A percentile compares a stretch with the other conserved stretches of the same genome.
Evolutionary conservation across 2,113 vertebrate genomes (phyloP).

Genomic region (Edolisoma coerulescens): DNA sequence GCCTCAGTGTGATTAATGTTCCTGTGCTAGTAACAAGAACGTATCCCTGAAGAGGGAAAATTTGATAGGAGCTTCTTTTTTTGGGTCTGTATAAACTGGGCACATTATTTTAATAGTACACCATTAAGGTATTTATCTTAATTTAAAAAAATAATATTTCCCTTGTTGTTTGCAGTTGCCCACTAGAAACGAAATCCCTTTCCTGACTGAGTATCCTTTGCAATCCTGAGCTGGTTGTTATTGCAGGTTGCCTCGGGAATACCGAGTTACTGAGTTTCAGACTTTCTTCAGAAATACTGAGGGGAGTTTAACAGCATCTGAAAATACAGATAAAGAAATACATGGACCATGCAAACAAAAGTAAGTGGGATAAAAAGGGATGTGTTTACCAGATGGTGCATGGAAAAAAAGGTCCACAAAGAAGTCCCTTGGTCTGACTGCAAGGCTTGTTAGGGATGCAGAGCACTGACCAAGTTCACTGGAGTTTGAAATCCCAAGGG

Average conservation of each 20-base stretch:
- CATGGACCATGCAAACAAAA: slow-evolving; percentile 33
- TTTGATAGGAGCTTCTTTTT: background rate
- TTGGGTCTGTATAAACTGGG: background rate
- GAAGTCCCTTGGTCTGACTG: slow-evolving; percentile 10
- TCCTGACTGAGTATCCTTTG: background rate
- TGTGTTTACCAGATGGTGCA: background rate
- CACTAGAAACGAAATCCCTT: slow-evolving; percentile 49
- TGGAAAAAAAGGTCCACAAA: background rate
- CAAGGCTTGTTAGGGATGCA: slow-evolving; percentile 15
- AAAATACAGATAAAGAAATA: slow-evolving; percentile 57
- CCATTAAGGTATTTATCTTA: slow-evolving; percentile 59
- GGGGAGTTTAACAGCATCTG: slow-evolving; percentile 16
- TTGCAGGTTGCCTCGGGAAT: slow-evolving; percentile 53
- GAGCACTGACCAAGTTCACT: slow-evolving; percentile 1
- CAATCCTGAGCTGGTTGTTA: slow-evolving; percentile 9
- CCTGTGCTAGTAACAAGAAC: background rate
- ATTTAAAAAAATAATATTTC: slow-evolving; percentile 57
- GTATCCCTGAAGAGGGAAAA: background rate
- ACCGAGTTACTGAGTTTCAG: slow-evolving; percentile 5
- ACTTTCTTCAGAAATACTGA: background rate
- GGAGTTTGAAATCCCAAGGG: slow-evolving; percentile 4
- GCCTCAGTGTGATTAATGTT: background rate
- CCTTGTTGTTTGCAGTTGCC: slow-evolving; percentile 53
- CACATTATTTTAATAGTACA: slow-evolving; percentile 40
- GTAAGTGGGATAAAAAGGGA: slow-evolving; percentile 31